These are phyloP conservation scores for Artemia sinica DNA, from an alignment of 2,888 invertebrate species.

Conservation along the genomic window DNA sequence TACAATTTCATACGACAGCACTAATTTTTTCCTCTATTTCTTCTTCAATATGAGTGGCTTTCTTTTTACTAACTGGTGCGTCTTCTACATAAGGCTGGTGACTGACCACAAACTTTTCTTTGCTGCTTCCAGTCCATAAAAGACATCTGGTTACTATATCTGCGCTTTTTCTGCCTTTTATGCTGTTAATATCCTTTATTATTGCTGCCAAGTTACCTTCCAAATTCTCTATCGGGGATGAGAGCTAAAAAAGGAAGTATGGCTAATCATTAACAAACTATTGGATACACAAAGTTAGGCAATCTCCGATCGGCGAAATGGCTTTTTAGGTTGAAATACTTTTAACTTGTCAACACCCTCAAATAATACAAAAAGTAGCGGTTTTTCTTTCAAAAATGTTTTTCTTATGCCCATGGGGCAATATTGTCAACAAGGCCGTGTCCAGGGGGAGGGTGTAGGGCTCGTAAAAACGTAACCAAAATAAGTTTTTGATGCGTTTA, in stretches of 20 bases:
- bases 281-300: too few species aligned
- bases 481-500: too few species aligned
- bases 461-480: too few species aligned
- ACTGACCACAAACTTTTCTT: constrained; percentile 38
- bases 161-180: constrained; percentile 48
- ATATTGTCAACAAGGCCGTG: too few species aligned
- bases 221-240: constrained; percentile 50
- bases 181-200: constrained; percentile 44
- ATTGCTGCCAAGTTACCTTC: constrained; percentile 52
- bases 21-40: constrained; percentile 18
- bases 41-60: constrained; percentile 5
- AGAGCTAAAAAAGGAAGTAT: constrained; percentile 37
- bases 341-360: too few species aligned
- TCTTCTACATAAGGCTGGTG: constrained; percentile 11
- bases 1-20: not conserved
- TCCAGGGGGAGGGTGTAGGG: too few species aligned
- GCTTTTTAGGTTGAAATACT: too few species aligned
- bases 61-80: not conserved
- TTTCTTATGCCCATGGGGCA: too few species aligned
- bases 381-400: too few species aligned
- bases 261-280: too few species aligned
- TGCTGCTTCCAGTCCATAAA: constrained; percentile 38
- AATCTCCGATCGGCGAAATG: too few species aligned
- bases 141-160: constrained; percentile 48
- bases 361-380: too few species aligned